These are phyloP conservation scores for Cryptocheilus praepositus DNA, from an alignment of 2,888 invertebrate genomes.

Conservation along the genomic window DNA sequence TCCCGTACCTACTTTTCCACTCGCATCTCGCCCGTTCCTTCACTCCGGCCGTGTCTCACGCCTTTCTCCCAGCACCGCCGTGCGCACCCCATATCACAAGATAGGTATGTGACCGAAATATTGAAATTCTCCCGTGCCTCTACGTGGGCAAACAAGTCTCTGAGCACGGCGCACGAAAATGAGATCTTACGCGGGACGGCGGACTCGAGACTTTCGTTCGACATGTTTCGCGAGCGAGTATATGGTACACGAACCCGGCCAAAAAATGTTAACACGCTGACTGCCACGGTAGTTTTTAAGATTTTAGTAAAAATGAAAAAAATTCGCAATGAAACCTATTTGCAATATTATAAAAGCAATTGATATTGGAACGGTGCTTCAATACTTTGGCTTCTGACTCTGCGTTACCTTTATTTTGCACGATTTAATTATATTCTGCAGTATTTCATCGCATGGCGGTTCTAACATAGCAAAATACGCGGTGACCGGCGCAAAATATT, in stretches of 20 bases:
- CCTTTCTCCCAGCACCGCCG: not conserved
- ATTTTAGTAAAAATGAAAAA: too few relatives aligned
- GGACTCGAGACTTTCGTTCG: not conserved
- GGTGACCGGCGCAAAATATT: too few relatives aligned
- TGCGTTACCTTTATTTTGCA: too few relatives aligned
- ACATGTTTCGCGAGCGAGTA: conserved; percentile 2
- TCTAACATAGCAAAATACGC: too few relatives aligned
- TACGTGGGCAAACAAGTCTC: not conserved
- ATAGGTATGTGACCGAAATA: conserved; percentile 56
- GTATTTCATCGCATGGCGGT: too few relatives aligned
- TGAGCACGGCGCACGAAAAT: not conserved
- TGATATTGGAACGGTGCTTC: too few relatives aligned
- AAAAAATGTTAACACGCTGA: too few relatives aligned
- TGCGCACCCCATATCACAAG: conserved; percentile 2
- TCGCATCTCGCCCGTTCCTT: conserved; percentile 2
- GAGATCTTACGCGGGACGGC: not conserved
- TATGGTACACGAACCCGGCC: not conserved
- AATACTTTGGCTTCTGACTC: too few relatives aligned
- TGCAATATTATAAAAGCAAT: too few relatives aligned
- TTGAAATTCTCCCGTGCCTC: conserved; percentile 45
- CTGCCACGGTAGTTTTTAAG: too few relatives aligned
- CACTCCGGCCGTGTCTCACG: not conserved
- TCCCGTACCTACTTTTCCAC: conserved; percentile 8
- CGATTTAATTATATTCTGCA: too few relatives aligned
- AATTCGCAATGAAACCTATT: too few relatives aligned